Conservation (phyloP, 2,797 vertebrate genomes). For the Ibycter americanus region DNA sequence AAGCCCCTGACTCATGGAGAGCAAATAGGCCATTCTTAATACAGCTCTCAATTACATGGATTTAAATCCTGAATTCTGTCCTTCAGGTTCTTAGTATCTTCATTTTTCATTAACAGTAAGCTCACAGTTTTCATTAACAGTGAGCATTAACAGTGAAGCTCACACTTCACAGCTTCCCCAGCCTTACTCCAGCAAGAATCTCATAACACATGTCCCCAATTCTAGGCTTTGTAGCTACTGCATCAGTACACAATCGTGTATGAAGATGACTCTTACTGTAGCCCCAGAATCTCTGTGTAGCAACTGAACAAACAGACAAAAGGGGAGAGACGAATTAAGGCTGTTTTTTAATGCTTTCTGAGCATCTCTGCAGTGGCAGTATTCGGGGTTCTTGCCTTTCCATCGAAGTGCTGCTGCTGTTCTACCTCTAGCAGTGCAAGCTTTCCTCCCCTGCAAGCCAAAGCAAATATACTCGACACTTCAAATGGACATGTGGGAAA, state of each 20-base stretch:
- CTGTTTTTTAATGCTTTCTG: neutral
- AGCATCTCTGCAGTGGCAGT: neutral
- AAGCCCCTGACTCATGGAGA: neutral
- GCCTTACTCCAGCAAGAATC: neutral
- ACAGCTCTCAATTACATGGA: neutral
- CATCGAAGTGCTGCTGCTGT: neutral
- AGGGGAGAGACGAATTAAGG: neutral
- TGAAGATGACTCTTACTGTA: neutral
- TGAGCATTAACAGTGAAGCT: too few relatives aligned
- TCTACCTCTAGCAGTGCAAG: neutral
- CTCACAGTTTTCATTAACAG: too few relatives aligned
- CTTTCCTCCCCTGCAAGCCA: neutral
- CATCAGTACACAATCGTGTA: neutral
- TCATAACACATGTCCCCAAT: neutral
- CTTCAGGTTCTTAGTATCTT: neutral
- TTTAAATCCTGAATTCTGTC: neutral
- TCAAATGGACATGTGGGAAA: neutral
- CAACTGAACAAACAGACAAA: neutral
- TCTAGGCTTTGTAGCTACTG: neutral
- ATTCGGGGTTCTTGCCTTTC: neutral
- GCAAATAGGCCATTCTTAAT: neutral
- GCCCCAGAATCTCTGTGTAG: neutral
- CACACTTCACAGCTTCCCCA: neutral
- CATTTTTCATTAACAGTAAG: too few relatives aligned
- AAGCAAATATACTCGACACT: neutral